Conservation (phyloP, 2,113 vertebrate species). For the Tachuris rubrigastra region DNA sequence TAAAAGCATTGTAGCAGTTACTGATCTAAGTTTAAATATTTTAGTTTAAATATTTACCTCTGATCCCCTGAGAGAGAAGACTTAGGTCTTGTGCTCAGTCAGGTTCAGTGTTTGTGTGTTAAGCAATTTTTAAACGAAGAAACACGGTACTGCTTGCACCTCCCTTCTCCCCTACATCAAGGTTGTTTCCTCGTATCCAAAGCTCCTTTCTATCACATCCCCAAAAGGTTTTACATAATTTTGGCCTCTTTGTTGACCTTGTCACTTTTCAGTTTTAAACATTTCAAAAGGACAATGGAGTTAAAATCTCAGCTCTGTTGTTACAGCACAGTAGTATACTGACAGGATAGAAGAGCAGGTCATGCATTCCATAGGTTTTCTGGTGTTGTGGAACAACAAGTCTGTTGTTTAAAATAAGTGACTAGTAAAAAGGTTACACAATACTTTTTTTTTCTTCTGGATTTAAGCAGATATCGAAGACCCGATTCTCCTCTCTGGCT, state of each 20-base stretch:
- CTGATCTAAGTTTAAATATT: not conserved
- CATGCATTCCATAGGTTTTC: not conserved
- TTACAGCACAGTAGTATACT: not conserved
- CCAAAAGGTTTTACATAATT: not conserved
- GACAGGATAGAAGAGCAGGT: not conserved
- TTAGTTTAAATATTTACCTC: constrained; percentile 38
- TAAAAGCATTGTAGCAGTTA: not conserved
- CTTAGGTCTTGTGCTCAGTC: not conserved
- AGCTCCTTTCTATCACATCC: not conserved
- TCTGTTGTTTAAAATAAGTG: not conserved
- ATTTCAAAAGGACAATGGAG: not conserved
- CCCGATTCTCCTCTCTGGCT: not conserved
- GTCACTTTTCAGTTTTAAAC: not conserved
- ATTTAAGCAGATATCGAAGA: not conserved
- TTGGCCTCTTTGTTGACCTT: not conserved
- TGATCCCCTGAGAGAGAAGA: not conserved
- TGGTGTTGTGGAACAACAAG: not conserved
- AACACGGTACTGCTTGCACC: not conserved
- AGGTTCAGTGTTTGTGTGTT: not conserved
- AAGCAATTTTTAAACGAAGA: not conserved
- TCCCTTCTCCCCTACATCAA: not conserved
- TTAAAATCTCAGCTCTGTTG: not conserved
- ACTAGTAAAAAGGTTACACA: not conserved
- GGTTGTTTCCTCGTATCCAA: not conserved
- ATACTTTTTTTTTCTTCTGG: not conserved